phyloP scores from a whole-genome alignment of 2,888 invertebrate genomes.

The Campaea margaritaria region DNA sequence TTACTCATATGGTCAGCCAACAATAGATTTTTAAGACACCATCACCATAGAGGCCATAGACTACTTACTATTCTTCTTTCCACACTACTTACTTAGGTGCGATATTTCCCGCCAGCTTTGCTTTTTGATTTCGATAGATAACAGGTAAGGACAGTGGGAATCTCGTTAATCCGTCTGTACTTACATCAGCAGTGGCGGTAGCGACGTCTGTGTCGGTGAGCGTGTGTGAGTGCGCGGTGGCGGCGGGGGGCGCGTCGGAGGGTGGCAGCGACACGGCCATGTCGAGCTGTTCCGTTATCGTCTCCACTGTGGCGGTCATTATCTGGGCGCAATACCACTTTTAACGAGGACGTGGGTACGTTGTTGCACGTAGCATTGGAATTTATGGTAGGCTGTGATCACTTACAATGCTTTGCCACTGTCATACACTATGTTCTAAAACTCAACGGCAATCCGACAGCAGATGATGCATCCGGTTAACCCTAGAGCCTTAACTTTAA shows the following conservation, averaged over 20 bases:
- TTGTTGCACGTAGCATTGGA: conserved; percentile 10
- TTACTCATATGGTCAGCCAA: no score
- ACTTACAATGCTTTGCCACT: not conserved
- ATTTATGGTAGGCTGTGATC: conserved; percentile 1
- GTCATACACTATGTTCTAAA: no score
- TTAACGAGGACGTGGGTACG: conserved; percentile 27
- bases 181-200: conserved; percentile 83
- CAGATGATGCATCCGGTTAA: no score
- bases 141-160: no score
- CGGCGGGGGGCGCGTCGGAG: conserved; percentile 85
- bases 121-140: no score
- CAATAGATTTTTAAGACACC: no score
- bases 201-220: conserved; percentile 95
- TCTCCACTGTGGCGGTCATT: conserved; percentile 98
- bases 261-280: conserved; percentile 95
- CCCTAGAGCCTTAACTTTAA: no score
- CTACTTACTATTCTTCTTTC: no score
- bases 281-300: conserved; percentile 95
- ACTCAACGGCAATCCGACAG: no score
- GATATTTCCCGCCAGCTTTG: no score
- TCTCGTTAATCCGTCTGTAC: conserved; percentile 35
- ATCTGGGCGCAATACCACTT: conserved; percentile 84
- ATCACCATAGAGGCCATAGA: no score
- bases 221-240: conserved; percentile 94
- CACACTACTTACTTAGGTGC: no score